These are phyloP conservation scores for Lutjanus campechanus DNA, from an alignment of 2,797 vertebrate genomes.

Conservation along the genomic window DNA sequence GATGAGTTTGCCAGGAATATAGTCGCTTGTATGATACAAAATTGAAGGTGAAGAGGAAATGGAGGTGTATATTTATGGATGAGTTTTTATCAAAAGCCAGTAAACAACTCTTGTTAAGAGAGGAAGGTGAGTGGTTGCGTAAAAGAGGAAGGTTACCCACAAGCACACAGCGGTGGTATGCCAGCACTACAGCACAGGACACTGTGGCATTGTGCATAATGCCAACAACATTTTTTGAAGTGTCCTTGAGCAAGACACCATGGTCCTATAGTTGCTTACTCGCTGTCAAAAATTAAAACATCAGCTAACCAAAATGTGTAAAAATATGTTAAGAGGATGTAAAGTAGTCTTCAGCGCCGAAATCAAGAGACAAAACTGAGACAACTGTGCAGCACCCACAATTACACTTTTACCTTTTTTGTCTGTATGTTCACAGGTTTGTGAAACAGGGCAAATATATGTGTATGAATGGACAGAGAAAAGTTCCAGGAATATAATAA, in stretches of 20 bases:
- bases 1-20: conserved; percentile 50
- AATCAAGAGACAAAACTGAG: background rate
- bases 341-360: background rate
- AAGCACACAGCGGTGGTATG: conserved; percentile 1
- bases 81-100: conserved; percentile 44
- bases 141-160: conserved; percentile 36
- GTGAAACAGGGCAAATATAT: background rate
- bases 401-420: background rate
- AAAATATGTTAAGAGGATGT: background rate
- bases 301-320: conserved; percentile 2
- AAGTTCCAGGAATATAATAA: background rate
- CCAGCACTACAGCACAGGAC: conserved; percentile 5
- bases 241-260: conserved; percentile 19
- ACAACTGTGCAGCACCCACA: background rate
- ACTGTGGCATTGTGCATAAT: conserved; percentile 12
- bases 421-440: background rate
- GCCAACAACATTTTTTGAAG: background rate
- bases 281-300: background rate
- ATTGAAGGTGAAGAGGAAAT: conserved; percentile 64
- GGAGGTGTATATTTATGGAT: conserved; percentile 48
- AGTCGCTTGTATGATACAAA: conserved; percentile 41
- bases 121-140: conserved; percentile 37
- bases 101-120: conserved; percentile 52
- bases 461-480: background rate
- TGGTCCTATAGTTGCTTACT: background rate